These are phyloP conservation scores for Trachelus iudaicus DNA, from an alignment of 2,888 invertebrate species.

Conservation along the genomic window DNA sequence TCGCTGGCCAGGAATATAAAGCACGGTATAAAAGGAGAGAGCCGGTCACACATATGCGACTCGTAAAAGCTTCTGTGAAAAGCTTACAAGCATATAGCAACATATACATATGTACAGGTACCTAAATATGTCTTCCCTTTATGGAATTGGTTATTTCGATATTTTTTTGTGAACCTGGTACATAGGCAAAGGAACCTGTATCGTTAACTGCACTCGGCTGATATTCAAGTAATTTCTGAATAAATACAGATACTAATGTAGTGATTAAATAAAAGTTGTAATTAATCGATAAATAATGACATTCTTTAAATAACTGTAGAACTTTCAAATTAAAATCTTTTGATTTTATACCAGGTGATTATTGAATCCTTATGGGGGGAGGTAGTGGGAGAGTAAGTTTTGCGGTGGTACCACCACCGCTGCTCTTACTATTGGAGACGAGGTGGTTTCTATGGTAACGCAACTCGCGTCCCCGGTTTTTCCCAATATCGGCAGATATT, in stretches of 20 bases:
- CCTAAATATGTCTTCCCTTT: not conserved
- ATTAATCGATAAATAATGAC: not conserved
- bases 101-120: not conserved
- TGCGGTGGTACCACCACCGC: not conserved
- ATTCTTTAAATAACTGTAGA: not conserved
- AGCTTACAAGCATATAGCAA: slow-evolving; percentile 32
- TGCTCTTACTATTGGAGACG: not conserved
- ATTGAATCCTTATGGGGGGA: not conserved
- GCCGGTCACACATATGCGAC: slow-evolving; percentile 52
- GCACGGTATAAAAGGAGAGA: slow-evolving; percentile 49
- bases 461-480: slow-evolving; percentile 36
- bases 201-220: not conserved
- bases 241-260: not conserved
- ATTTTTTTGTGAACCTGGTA: not conserved
- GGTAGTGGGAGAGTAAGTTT: not conserved
- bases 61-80: slow-evolving; percentile 55
- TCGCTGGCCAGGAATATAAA: slow-evolving; percentile 53
- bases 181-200: not conserved
- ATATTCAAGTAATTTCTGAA: not conserved
- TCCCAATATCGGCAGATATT: slow-evolving; percentile 58
- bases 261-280: not conserved
- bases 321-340: not conserved
- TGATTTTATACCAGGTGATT: not conserved
- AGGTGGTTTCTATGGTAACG: slow-evolving; percentile 51
- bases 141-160: not conserved